Evolutionary conservation across 1,140 invertebrate species (phyloP).

Genomic region (Brachionus calyciflorus): DNA sequence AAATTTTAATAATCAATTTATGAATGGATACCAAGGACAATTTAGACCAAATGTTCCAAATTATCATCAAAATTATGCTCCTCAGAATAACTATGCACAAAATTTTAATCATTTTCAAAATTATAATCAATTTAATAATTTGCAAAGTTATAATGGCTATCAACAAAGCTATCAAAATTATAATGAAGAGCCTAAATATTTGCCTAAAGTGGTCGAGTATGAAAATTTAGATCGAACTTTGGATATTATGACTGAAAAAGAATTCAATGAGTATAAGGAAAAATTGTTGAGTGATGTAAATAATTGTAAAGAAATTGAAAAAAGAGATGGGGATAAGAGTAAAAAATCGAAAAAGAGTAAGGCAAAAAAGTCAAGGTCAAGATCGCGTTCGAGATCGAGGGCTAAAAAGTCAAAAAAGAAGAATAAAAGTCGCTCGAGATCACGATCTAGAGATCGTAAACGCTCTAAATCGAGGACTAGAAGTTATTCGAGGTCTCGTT

Average conservation of each 20-base stretch:
- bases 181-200: background rate
- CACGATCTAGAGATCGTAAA: background rate
- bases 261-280: constrained; percentile 23
- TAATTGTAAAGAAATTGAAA: background rate
- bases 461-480: background rate
- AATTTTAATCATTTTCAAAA: background rate
- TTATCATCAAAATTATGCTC: background rate
- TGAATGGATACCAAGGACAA: background rate
- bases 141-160: too few species aligned
- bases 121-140: background rate
- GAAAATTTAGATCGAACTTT: background rate
- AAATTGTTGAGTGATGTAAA: constrained; percentile 16
- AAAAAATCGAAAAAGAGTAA: background rate
- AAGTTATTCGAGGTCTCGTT: background rate
- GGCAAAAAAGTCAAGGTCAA: background rate
- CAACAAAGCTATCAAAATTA: background rate
- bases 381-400: background rate
- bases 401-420: constrained; percentile 11
- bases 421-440: constrained; percentile 17
- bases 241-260: constrained; percentile 32
- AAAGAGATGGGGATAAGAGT: background rate
- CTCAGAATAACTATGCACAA: background rate
- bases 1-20: background rate
- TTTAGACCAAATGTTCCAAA: too few species aligned
- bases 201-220: background rate